Evolutionary conservation across 2,888 invertebrate species (phyloP).

Genomic region (Himalopsyche kuldschensis): DNA sequence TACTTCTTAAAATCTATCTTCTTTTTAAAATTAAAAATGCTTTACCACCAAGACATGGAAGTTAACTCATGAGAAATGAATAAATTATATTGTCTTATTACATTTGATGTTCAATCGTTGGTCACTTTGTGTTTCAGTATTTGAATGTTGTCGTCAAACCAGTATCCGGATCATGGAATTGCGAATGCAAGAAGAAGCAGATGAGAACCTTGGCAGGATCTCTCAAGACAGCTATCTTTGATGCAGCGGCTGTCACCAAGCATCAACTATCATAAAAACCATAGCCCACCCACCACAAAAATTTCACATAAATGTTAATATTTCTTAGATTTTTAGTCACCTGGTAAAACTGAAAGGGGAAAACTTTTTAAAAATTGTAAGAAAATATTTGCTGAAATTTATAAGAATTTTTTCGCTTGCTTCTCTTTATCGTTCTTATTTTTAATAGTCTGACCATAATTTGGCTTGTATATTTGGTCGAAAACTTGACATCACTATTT

Average conservation of each 20-base stretch:
- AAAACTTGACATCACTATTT: not conserved
- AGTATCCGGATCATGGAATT: not conserved
- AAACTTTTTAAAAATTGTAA: not conserved
- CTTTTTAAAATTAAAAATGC: too few species aligned
- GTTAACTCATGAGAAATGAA: too few species aligned
- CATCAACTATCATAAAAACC: not conserved
- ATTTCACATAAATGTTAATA: too few species aligned
- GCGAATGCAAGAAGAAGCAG: slow-evolving; percentile 12
- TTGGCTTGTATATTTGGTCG: not conserved
- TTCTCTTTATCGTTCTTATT: not conserved
- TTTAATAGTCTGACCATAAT: not conserved
- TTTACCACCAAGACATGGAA: too few species aligned
- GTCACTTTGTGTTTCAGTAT: slow-evolving; percentile 16
- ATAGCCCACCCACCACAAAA: not conserved
- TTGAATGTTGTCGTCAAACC: slow-evolving; percentile 16
- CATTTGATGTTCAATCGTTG: not conserved
- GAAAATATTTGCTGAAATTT: not conserved
- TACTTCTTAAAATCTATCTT: too few species aligned
- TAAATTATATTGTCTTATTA: not conserved
- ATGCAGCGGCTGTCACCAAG: slow-evolving; percentile 24
- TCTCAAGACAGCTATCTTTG: slow-evolving; percentile 32
- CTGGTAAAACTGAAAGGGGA: not conserved
- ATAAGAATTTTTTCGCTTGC: not conserved
- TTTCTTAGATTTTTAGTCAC: not conserved
- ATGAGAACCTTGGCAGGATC: slow-evolving; percentile 28